phyloP scores from a whole-genome alignment of 2,888 invertebrate genomes.

The Coleophora deauratella region DNA sequence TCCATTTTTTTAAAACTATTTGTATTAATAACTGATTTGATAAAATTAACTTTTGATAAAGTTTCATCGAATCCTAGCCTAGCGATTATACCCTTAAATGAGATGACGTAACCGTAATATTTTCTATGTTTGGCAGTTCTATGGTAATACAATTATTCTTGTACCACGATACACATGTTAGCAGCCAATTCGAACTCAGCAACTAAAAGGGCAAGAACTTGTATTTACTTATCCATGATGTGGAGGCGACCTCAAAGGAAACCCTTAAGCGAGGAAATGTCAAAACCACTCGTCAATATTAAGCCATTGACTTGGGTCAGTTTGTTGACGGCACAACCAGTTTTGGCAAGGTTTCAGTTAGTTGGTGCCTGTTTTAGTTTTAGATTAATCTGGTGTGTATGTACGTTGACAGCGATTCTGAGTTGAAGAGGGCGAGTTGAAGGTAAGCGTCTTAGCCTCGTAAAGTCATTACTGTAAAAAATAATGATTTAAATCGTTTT shows the following conservation, averaged over 20 bases:
- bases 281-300: conserved; percentile 65
- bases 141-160: no score
- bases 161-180: no score
- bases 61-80: no score
- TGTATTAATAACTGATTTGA: no score
- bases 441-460: no score
- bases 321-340: conserved; percentile 34
- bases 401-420: conserved; percentile 19
- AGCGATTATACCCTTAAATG: no score
- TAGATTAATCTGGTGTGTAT: conserved; percentile 33
- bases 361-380: conserved; percentile 39
- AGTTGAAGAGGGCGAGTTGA: conserved; percentile 1
- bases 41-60: no score
- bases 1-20: no score
- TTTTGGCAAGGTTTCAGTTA: conserved; percentile 34
- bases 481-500: no score
- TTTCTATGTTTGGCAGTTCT: no score
- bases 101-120: no score
- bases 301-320: conserved; percentile 52
- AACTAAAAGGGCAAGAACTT: conserved; percentile 34
- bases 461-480: no score
- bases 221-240: conserved; percentile 10
- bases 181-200: conserved; percentile 31
- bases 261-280: conserved; percentile 55
- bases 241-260: conserved; percentile 35